These are phyloP conservation scores for Meloidogyne floridensis DNA, from an alignment of 1,140 invertebrate genomes.

Conservation along the genomic window DNA sequence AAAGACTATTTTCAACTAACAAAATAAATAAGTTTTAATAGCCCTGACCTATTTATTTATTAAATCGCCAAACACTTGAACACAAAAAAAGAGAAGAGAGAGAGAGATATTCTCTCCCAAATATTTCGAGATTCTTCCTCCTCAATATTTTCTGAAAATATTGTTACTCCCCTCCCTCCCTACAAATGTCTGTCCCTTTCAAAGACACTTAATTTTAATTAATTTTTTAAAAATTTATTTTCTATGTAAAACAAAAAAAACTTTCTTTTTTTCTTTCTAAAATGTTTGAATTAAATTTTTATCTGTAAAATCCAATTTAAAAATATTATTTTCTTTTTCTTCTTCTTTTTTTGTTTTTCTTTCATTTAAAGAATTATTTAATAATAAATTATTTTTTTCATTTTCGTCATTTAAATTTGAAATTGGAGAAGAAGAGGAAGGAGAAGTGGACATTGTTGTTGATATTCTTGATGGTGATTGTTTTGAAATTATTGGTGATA, in stretches of 20 bases:
- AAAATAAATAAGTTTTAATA: too few species aligned
- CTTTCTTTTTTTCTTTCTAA: neutral
- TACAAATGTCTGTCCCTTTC: too few species aligned
- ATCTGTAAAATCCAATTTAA: constrained; percentile 10
- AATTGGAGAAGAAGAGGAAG: neutral
- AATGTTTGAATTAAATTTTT: constrained; percentile 1
- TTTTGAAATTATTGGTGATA: constrained; percentile 7
- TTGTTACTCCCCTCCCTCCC: too few species aligned
- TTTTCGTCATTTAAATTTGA: constrained; percentile 1
- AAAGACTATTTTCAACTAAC: too few species aligned
- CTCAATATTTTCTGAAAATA: too few species aligned
- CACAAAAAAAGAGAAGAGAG: too few species aligned
- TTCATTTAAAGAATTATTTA: neutral
- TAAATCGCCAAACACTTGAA: too few species aligned
- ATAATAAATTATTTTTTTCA: neutral
- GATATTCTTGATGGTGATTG: constrained; percentile 1
- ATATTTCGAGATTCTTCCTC: too few species aligned
- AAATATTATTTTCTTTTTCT: neutral
- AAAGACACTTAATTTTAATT: too few species aligned
- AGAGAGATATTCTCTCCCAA: too few species aligned
- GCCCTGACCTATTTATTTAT: too few species aligned
- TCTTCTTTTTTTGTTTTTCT: neutral
- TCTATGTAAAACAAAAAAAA: neutral
- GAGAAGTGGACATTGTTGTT: neutral
- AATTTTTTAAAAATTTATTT: neutral